Evolutionary conservation across 2,113 vertebrate species (phyloP), one percentile per base, ranked within the genome.

Genomic region (Hemiprocne comata): DNA sequence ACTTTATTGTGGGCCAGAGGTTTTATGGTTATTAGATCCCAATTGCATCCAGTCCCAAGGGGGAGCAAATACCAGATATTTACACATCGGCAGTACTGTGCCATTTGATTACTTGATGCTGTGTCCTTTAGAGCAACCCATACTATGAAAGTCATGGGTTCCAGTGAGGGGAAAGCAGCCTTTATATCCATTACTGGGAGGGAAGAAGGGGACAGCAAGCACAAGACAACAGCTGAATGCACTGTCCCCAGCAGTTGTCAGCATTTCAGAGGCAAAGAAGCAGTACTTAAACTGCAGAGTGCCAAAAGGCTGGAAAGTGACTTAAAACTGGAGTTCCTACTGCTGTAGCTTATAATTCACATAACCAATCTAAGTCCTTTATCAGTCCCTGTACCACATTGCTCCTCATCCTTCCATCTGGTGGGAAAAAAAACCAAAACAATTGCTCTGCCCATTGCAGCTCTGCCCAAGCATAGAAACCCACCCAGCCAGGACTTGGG

Each of bases 341-440:
- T 69, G 28, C 60, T 87, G 25, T 70, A 70, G 11, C 11, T 33
- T 53, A 3, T 8, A 72, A 73, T 57, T 71, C 20, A 50, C 6
- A 4, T 36, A 73, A 40, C 11, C 18, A 34, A 0, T 33, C 0
- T 25, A 51, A 77, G 40, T 46, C 4, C 18, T 42, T 15, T 55
- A 1, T 11, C 14, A 34, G 17, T 66, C 18, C 20, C 8, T 38
- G 3, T 24, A 28, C 26, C 1, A 1, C 1, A 3, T 7, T 48
- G 25, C 10, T 77, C 25, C 48, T 67, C 8, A 38, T 72, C 33
- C 36, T 42, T 40, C 16, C 24, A 53, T 17, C 13, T 81, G 15
- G 17, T 46, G 28, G 23, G 53, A 70, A 25, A 58, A 25, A 58
- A 31, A n/a, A 42, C 12, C 40, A 31, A 36, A n/a, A n/a, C n/a